These are phyloP conservation scores for Typhlomys cinereus DNA, from an alignment of 2,113 vertebrate genomes.

Conservation along the genomic window DNA sequence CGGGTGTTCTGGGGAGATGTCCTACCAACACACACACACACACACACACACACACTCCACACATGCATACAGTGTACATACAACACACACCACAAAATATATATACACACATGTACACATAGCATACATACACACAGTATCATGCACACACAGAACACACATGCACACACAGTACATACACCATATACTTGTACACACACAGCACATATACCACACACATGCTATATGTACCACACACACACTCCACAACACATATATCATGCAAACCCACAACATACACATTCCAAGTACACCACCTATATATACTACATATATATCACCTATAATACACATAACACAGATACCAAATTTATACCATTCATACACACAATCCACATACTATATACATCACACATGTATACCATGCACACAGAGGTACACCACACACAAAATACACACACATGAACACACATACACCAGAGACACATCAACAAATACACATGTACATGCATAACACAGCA, in stretches of 20 bases:
- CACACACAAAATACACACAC: no score
- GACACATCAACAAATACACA: neutral
- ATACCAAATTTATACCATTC: no score
- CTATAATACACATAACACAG: no score
- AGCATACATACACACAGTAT: neutral
- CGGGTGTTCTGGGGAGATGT: fast-evolving
- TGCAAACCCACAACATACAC: no score
- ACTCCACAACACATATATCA: no score
- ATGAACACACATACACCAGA: neutral
- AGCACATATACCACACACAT: neutral
- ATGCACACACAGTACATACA: neutral
- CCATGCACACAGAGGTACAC: no score
- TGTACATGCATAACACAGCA: neutral
- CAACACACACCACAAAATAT: neutral
- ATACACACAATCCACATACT: no score
- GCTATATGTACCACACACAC: neutral
- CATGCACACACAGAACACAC: neutral
- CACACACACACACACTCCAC: neutral
- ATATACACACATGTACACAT: neutral
- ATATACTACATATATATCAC: no score
- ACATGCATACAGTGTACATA: neutral
- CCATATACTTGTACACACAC: neutral
- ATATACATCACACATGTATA: no score
- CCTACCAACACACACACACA: neutral
- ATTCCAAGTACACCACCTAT: no score